phyloP scores from a whole-genome alignment of 2,113 vertebrate genomes.

The Donacobius atricapilla region DNA sequence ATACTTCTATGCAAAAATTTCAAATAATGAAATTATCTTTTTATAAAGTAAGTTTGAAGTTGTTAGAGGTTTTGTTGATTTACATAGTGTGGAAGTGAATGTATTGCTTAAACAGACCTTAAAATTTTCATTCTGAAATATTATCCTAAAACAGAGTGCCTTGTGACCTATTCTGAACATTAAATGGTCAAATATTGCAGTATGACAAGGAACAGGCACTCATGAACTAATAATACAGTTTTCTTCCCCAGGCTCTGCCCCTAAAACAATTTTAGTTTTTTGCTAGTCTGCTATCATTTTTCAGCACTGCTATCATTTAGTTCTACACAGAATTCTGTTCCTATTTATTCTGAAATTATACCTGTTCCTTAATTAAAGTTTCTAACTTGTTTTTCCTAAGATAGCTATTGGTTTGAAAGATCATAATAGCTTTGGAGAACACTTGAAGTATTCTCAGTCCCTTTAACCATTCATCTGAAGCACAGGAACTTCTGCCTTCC shows the following conservation, averaged over 20 bases:
- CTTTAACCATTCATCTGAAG: neutral
- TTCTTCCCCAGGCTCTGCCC: neutral
- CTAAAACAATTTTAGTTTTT: neutral
- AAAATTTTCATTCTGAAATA: neutral
- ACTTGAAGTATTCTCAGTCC: neutral
- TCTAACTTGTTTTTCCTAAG: neutral
- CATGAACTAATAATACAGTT: neutral
- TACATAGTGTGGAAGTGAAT: neutral
- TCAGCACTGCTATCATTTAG: neutral
- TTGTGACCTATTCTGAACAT: neutral
- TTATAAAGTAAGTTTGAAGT: neutral
- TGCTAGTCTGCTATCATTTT: neutral
- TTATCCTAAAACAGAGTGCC: neutral
- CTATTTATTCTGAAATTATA: neutral
- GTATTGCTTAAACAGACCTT: neutral
- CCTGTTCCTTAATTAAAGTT: neutral
- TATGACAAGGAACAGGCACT: rapidly evolving
- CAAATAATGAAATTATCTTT: neutral
- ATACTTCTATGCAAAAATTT: neutral
- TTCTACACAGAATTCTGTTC: neutral
- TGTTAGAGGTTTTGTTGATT: neutral
- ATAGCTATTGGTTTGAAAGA: neutral
- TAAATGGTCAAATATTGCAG: neutral
- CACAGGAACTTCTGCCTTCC: neutral
- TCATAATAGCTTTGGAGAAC: neutral